Conservation (phyloP, 2,888 invertebrate genomes). For the Sisyra nigra region DNA sequence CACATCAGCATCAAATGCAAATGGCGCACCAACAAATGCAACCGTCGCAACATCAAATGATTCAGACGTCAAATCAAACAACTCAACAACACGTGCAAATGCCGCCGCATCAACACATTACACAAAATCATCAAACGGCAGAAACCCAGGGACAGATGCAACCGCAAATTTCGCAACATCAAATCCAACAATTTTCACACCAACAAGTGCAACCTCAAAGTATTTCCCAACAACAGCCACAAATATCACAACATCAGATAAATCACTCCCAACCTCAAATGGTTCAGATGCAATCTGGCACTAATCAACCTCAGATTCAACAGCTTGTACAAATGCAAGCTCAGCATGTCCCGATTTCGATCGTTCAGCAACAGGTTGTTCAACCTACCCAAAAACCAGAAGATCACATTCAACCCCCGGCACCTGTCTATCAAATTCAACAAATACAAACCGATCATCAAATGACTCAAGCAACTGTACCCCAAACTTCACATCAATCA, state of each 20-base stretch:
- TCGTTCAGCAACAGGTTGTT: not conserved
- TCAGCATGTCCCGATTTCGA: too few relatives aligned
- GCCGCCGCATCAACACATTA: slow-evolving; percentile 19
- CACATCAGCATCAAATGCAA: slow-evolving; percentile 12
- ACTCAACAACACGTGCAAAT: slow-evolving; percentile 15
- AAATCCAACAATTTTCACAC: slow-evolving; percentile 12
- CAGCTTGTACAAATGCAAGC: not conserved
- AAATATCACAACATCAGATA: not conserved
- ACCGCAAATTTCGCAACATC: not conserved
- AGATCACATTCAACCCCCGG: not conserved
- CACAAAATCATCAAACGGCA: slow-evolving; percentile 13
- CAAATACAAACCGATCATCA: slow-evolving; percentile 5
- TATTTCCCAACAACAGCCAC: not conserved
- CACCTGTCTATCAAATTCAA: slow-evolving; percentile 1
- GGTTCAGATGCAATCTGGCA: too few relatives aligned
- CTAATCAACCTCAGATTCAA: slow-evolving; percentile 5
- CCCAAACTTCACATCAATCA: slow-evolving; percentile 5
- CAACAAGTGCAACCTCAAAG: slow-evolving; percentile 10
- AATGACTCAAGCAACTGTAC: slow-evolving; percentile 13
- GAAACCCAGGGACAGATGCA: not conserved
- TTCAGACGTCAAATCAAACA: slow-evolving; percentile 12
- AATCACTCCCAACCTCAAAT: not conserved
- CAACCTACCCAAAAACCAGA: not conserved
- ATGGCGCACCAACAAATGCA: slow-evolving; percentile 14
- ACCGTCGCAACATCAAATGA: slow-evolving; percentile 12